Percentiles rank a stretch among this genome's conserved stretches.
Conservation (phyloP, 1,140 invertebrate species). For the Sarcophaga peregrina region DNA sequence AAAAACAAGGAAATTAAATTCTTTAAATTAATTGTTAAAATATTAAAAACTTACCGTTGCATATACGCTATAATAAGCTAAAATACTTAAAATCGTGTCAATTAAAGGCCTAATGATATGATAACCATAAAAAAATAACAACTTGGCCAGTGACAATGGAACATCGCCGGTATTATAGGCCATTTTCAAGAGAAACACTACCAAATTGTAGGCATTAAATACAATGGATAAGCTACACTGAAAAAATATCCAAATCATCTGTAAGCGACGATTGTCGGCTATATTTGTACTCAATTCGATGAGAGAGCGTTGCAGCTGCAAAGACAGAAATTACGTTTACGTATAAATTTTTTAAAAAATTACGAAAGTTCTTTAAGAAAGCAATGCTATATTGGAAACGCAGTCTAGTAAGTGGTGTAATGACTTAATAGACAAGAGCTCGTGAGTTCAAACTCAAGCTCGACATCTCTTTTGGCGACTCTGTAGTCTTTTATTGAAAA, state of each 20-base stretch:
- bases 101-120: conserved; percentile 35
- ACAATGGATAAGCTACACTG: conserved; percentile 44
- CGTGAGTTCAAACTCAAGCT: too few relatives aligned
- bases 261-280: conserved; percentile 43
- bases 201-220: conserved; percentile 49
- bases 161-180: conserved; percentile 23
- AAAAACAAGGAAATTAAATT: conserved; percentile 16
- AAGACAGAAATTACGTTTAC: background rate
- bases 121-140: conserved; percentile 48
- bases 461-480: too few relatives aligned
- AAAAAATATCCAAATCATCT: conserved; percentile 47
- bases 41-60: conserved; percentile 44
- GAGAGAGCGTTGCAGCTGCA: conserved; percentile 48
- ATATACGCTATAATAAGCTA: conserved; percentile 42
- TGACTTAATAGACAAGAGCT: too few relatives aligned
- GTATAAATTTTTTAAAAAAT: background rate
- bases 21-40: background rate
- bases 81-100: conserved; percentile 36
- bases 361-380: too few relatives aligned
- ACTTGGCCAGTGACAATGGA: conserved; percentile 38
- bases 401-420: too few relatives aligned
- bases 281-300: conserved; percentile 46
- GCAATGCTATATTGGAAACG: too few relatives aligned
- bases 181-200: conserved; percentile 46
- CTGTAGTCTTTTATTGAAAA: too few relatives aligned